Evolutionary conservation across 2,888 invertebrate species (phyloP), one percentile per base, ranked within the genome.

Genomic region (Noctua fimbriata): DNA sequence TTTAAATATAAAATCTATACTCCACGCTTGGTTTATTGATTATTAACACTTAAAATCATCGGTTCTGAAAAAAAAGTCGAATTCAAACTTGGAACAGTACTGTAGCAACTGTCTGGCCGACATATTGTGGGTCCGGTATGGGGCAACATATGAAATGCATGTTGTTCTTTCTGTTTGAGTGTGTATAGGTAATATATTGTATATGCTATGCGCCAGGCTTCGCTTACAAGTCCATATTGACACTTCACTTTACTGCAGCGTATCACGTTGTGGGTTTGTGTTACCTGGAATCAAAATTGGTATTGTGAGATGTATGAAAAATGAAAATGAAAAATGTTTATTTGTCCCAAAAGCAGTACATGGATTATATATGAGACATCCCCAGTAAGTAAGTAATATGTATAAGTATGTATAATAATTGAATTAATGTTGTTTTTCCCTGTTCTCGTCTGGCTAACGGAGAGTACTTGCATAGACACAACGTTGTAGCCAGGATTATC

Each of bases 211-310:
- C 93, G 93, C 94, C 93, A 91, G 94, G 94, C 95, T 95, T 95
- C 91, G 93, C 93, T 95, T 94, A 94, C 91, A 94, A 96, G 96
- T 96, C 96, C 95, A 92, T 95, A 94, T 92, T 92, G 94, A 95
- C 96, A 96, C 96, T 95, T 96, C 96, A 96, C 96, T 96, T 95
- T 93, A 94, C 92, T 93, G 94, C 91, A 93, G 94, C 90, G 90
- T 91, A 91, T 92, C 93, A 90, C 90, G 91, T 89, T 92, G 93
- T 90, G 90, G 90, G 85, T 89, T 90, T 83, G 75, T 90, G 88
- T 88, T 93, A 94, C 93, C 96, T 96, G 95, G 0, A 86, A 89
- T 84, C 24, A 82, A 84, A 85, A 74, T 47, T 10, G 4, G 28
- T 1, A 14, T 32, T 77, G 36, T 75, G 9, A 74, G 69, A 16